phyloP scores from a whole-genome alignment of 2,888 invertebrate genomes.

The Oconnorella tubifera region DNA sequence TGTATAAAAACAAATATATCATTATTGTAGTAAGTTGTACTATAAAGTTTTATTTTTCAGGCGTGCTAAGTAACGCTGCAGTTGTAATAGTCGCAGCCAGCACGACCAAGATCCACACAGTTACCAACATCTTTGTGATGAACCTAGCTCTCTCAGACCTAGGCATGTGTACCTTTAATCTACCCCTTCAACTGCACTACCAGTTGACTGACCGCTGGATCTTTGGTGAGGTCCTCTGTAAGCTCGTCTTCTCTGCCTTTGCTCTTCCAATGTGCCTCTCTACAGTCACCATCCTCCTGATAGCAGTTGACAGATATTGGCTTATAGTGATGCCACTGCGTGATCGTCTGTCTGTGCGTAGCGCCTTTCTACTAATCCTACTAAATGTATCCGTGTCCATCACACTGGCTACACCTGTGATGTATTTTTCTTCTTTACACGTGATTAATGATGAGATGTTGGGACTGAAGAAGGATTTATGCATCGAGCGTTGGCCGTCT shows the following conservation, averaged over 20 bases:
- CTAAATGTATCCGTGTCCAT: slow-evolving; percentile 42
- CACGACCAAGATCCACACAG: slow-evolving; percentile 45
- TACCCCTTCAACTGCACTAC: slow-evolving; percentile 53
- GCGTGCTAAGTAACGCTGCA: slow-evolving; percentile 48
- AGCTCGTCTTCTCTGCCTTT: slow-evolving; percentile 48
- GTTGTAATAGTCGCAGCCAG: slow-evolving; percentile 45
- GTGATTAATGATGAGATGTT: slow-evolving; percentile 39
- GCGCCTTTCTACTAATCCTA: slow-evolving; percentile 41
- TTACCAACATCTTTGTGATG: slow-evolving; percentile 53
- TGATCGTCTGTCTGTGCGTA: slow-evolving; percentile 41
- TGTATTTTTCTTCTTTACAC: slow-evolving; percentile 42
- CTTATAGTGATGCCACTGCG: slow-evolving; percentile 52
- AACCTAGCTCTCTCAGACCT: slow-evolving; percentile 51
- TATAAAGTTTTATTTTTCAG: too few species aligned
- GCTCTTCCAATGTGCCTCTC: slow-evolving; percentile 53
- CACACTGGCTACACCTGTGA: slow-evolving; percentile 45
- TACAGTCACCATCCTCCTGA: slow-evolving; percentile 49
- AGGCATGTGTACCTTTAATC: slow-evolving; percentile 48
- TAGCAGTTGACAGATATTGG: slow-evolving; percentile 50
- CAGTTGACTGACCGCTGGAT: slow-evolving; percentile 51
- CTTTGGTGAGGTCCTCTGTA: slow-evolving; percentile 49
- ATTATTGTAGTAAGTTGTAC: too few species aligned
- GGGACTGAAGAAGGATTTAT: slow-evolving; percentile 31
- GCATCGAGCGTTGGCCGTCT: slow-evolving; percentile 46
- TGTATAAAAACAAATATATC: too few species aligned